Percentiles rank a stretch among this genome's conserved stretches.
Evolutionary conservation across 2,113 vertebrate species (phyloP).

Genomic region (Mystacornis crossleyi): DNA sequence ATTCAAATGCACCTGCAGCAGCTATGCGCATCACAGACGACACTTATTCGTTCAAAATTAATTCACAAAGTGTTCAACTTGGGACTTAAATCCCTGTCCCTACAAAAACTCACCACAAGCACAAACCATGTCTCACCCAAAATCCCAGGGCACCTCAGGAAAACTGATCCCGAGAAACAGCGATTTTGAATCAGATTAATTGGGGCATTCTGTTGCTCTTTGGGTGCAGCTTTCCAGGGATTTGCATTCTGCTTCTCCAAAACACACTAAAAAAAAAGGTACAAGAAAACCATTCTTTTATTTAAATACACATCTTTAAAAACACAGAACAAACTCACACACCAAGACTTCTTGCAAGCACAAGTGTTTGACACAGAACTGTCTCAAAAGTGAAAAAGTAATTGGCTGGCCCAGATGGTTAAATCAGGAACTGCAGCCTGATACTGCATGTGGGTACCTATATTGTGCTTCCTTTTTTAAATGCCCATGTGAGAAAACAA

Average conservation of each 20-base stretch:
- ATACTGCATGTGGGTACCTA: rapidly evolving
- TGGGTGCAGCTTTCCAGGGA: background rate
- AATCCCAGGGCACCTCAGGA: background rate
- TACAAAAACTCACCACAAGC: background rate
- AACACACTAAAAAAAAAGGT: rapidly evolving
- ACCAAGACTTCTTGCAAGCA: background rate
- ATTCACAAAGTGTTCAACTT: background rate
- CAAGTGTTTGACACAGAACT: background rate
- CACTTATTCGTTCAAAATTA: background rate
- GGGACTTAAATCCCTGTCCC: no score
- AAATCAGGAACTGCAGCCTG: no score
- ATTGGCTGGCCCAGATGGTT: background rate
- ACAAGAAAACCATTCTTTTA: background rate
- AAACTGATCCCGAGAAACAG: no score
- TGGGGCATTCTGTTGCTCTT: background rate
- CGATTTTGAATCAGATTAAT: rapidly evolving
- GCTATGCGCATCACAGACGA: background rate
- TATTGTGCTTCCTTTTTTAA: background rate
- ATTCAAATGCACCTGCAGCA: background rate
- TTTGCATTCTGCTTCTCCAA: background rate
- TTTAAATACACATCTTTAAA: background rate
- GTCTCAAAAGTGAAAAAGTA: background rate
- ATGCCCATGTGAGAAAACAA: background rate
- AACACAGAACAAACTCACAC: background rate
- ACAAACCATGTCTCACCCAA: rapidly evolving